Evolutionary conservation across 2,797 vertebrate species (phyloP).

Genomic region (Myoxocephalus aenaeus): DNA sequence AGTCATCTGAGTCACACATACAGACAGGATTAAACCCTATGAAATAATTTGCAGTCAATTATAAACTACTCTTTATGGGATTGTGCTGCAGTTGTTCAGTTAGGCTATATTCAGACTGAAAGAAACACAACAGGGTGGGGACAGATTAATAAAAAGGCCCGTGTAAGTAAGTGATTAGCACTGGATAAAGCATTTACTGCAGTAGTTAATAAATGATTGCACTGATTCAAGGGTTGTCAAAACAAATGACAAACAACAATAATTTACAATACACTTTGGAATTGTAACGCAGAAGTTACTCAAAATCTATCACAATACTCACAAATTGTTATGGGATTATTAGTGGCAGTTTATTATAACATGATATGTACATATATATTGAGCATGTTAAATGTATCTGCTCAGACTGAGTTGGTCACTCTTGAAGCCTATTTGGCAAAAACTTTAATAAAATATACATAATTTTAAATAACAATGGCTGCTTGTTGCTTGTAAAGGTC

Average conservation of each 20-base stretch:
- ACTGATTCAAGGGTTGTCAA: not conserved
- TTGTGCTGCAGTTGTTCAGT: not conserved
- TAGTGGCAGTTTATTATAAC: not conserved
- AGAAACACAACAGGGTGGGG: conserved; percentile 46
- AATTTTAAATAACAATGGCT: not conserved
- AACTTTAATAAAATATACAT: not conserved
- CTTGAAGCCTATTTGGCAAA: not conserved
- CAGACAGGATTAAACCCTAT: conserved; percentile 3
- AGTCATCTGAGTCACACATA: conserved; percentile 34
- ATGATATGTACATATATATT: not conserved
- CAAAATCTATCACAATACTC: not conserved
- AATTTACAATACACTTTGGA: not conserved
- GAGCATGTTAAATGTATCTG: not conserved
- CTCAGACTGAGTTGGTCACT: not conserved
- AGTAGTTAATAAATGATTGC: not conserved
- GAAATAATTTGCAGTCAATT: not conserved
- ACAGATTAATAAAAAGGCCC: conserved; percentile 9
- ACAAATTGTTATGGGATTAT: not conserved
- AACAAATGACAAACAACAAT: not conserved
- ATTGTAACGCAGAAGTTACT: not conserved
- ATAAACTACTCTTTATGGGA: not conserved
- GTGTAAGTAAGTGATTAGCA: conserved; percentile 1
- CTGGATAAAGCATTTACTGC: not conserved
- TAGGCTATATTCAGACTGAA: conserved; percentile 34
- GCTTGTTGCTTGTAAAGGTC: not conserved